A percentile compares a stretch with the other conserved stretches of the same genome.
These are phyloP conservation scores for Fragum sueziense DNA, from an alignment of 2,888 invertebrate species.

Conservation along the genomic window DNA sequence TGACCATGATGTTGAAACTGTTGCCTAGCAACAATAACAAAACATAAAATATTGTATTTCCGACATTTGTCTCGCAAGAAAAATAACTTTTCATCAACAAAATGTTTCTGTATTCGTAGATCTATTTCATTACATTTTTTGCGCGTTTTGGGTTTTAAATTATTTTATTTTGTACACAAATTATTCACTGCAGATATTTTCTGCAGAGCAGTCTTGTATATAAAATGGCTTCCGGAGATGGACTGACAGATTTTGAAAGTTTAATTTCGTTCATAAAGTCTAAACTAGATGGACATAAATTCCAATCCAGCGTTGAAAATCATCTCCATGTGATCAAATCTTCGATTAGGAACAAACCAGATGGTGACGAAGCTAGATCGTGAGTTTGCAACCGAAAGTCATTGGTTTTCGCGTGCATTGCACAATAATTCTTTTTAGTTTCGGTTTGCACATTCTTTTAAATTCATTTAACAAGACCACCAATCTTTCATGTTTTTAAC, in stretches of 20 bases:
- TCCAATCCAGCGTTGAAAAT: constrained; percentile 26
- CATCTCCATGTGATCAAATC: constrained; percentile 38
- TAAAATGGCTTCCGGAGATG: constrained; percentile 18
- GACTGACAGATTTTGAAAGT: constrained; percentile 26
- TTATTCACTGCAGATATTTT: neutral
- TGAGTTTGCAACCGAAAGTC: constrained; percentile 3
- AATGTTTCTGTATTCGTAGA: no score
- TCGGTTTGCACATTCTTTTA: no score
- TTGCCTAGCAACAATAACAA: no score
- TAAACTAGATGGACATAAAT: constrained; percentile 35
- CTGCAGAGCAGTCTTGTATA: neutral
- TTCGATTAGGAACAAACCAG: constrained; percentile 10
- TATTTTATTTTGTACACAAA: neutral
- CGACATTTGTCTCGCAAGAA: no score
- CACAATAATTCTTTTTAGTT: no score
- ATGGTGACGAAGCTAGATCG: constrained; percentile 35
- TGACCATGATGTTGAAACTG: no score
- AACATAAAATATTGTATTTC: no score
- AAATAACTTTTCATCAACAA: no score
- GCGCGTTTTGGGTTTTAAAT: no score
- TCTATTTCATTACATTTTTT: no score
- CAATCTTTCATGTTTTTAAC: no score
- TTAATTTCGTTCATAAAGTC: constrained; percentile 36
- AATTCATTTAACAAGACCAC: no score
- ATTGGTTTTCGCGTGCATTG: constrained; percentile 22